Conservation (phyloP, 2,888 invertebrate species). For the Drosophila niveifrons region DNA sequence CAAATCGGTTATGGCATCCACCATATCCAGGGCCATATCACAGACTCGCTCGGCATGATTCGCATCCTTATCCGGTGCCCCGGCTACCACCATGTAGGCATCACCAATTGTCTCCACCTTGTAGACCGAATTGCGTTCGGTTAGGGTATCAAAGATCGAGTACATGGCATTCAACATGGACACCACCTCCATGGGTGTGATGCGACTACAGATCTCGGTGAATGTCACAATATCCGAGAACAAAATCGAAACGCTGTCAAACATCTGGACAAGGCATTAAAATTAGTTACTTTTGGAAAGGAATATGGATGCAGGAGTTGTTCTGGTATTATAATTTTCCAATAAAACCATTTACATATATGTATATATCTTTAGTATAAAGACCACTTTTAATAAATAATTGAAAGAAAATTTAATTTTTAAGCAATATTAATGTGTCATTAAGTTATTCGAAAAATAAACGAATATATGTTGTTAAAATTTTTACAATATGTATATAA, state of each 20-base stretch:
- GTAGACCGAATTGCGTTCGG: conserved; percentile 96
- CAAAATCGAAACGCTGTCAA: conserved; percentile 97
- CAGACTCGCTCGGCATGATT: conserved; percentile 97
- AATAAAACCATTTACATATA: no score
- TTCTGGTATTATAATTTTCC: no score
- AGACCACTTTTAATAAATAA: no score
- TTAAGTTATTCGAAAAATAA: no score
- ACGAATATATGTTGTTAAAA: no score
- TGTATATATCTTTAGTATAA: no score
- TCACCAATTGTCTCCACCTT: conserved; percentile 99
- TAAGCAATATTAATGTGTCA: no score
- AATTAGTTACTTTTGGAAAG: no score
- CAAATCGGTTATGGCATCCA: conserved; percentile 95
- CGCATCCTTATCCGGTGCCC: conserved; percentile 95
- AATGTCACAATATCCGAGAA: conserved; percentile 99
- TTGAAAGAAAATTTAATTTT: no score
- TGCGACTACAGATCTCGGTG: conserved; percentile 97
- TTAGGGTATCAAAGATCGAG: conserved; percentile 97
- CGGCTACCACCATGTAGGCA: conserved; percentile 99
- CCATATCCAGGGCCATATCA: conserved; percentile 98
- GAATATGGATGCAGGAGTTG: no score
- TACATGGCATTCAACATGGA: conserved; percentile 99
- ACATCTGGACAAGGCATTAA: conserved; percentile 90
- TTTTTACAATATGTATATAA: no score
- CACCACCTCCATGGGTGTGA: conserved; percentile 98